Conservation (phyloP, 2,113 vertebrate species). For the Pelusios castaneus region DNA sequence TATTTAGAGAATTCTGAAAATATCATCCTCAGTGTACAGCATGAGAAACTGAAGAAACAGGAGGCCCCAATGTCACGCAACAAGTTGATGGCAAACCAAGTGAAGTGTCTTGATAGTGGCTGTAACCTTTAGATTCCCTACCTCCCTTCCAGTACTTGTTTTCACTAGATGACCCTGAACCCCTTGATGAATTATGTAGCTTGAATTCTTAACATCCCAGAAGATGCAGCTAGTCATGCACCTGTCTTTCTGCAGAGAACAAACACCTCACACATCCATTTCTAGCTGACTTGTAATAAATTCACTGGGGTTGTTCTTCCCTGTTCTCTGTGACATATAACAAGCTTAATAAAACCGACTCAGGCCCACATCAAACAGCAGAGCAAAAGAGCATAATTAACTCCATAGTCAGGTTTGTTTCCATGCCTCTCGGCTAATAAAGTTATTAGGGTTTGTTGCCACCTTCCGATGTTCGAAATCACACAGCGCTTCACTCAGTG, state of each 20-base stretch:
- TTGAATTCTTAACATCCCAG: background rate
- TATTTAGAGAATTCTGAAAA: background rate
- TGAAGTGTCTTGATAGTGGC: background rate
- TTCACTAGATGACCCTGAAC: background rate
- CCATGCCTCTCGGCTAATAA: rapidly evolving
- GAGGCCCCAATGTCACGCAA: background rate
- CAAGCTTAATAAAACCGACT: background rate
- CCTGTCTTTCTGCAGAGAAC: background rate
- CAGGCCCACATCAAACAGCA: background rate
- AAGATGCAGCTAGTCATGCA: background rate
- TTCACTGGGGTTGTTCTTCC: background rate
- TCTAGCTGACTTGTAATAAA: background rate
- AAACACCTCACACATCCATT: background rate
- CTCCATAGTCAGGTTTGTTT: background rate
- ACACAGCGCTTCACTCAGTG: background rate
- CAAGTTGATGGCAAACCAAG: background rate
- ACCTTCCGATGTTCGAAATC: background rate
- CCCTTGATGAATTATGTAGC: background rate
- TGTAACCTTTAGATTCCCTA: background rate
- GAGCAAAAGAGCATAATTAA: background rate
- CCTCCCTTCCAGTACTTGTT: background rate
- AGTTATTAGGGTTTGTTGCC: background rate
- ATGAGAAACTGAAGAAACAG: background rate
- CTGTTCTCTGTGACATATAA: background rate
- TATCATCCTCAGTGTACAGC: background rate